Conservation (phyloP, 1,140 invertebrate species). For the Nephila pilipes region DNA sequence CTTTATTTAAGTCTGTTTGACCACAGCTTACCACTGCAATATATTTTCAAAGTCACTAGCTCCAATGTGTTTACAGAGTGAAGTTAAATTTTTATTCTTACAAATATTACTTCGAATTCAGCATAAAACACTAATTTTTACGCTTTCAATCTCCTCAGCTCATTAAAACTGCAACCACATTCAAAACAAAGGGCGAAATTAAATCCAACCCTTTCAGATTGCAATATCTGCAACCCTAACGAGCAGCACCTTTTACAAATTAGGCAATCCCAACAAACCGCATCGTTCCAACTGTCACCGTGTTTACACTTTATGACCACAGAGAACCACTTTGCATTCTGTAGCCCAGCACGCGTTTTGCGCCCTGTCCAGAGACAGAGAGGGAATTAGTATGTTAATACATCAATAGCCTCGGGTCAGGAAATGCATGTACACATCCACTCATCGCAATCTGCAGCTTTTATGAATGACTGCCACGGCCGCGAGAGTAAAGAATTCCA, state of each 20-base stretch:
- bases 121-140: too few relatives aligned
- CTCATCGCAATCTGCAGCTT: background rate
- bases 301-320: background rate
- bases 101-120: too few relatives aligned
- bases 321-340: background rate
- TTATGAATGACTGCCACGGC: constrained; percentile 24
- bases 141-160: too few relatives aligned
- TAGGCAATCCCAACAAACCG: background rate
- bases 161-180: too few relatives aligned
- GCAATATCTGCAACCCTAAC: background rate
- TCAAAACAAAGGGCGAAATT: background rate
- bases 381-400: constrained; percentile 28
- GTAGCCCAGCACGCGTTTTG: background rate
- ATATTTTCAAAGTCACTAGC: too few relatives aligned
- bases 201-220: background rate
- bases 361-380: background rate
- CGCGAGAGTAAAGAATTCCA: constrained; percentile 16
- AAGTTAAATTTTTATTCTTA: too few relatives aligned
- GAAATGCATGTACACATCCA: constrained; percentile 39
- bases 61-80: too few relatives aligned
- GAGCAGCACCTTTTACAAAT: background rate
- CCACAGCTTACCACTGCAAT: too few relatives aligned
- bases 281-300: background rate
- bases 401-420: constrained; percentile 15
- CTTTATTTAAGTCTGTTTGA: too few relatives aligned